These are phyloP conservation scores for Menidia beryllina DNA, from an alignment of 2,113 vertebrate genomes.

Conservation along the genomic window DNA sequence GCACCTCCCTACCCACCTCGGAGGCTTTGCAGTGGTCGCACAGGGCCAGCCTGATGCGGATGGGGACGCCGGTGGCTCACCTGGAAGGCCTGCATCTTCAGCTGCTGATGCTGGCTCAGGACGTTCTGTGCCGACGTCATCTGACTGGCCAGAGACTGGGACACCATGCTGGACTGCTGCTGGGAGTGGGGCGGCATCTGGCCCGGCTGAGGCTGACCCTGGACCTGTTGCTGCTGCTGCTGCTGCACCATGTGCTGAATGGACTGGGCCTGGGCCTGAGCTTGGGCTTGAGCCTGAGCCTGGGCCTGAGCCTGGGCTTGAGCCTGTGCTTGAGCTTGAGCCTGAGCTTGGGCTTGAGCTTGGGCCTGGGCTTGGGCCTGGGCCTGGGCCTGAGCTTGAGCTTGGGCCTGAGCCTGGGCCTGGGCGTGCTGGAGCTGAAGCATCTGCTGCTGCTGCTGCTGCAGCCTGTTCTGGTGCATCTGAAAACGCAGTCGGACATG, in stretches of 20 bases:
- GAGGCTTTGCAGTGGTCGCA: no score
- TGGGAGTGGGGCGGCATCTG: constrained; percentile 79
- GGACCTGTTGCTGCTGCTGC: constrained; percentile 74
- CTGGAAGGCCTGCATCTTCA: constrained; percentile 78
- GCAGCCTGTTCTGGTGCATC: constrained; percentile 78
- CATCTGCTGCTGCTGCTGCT: constrained; percentile 73
- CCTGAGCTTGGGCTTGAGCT: constrained; percentile 71
- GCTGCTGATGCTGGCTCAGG: constrained; percentile 74
- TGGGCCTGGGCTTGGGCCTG: constrained; percentile 81
- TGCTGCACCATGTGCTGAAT: constrained; percentile 84
- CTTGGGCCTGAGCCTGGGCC: constrained; percentile 80
- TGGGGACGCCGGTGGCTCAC: constrained; percentile 42
- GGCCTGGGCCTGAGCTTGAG: constrained; percentile 78
- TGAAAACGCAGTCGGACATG: constrained; percentile 52
- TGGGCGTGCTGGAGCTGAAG: constrained; percentile 81
- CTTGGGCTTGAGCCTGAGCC: constrained; percentile 79
- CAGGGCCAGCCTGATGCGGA: no score
- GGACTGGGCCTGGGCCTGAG: constrained; percentile 74
- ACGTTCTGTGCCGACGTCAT: constrained; percentile 73
- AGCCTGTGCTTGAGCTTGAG: constrained; percentile 69
- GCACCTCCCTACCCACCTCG: no score
- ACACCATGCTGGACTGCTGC: constrained; percentile 71
- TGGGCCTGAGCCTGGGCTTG: constrained; percentile 82
- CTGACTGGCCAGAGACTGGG: constrained; percentile 75
- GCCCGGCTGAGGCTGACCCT: constrained; percentile 82